Evolutionary conservation across 2,888 invertebrate genomes (phyloP).

Genomic region (Synanthedon myopaeformis): DNA sequence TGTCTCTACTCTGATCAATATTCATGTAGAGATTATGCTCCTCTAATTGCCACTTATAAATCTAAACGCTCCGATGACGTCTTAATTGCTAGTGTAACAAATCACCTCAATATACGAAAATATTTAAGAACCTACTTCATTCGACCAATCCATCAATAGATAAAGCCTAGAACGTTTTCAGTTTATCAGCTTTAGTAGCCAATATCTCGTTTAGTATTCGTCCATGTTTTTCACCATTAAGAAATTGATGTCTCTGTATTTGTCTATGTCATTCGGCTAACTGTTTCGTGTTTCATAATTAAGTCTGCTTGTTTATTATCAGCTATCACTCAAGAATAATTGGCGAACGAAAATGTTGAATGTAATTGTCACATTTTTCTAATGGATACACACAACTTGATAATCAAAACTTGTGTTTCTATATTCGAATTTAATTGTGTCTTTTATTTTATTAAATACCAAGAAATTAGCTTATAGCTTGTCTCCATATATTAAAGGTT

Average conservation of each 20-base stretch:
- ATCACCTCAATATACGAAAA: conserved; percentile 39
- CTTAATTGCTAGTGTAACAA: conserved; percentile 58
- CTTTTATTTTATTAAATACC: no score
- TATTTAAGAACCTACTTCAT: conserved; percentile 24
- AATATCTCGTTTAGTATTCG: conserved; percentile 11
- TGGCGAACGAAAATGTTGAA: conserved; percentile 20
- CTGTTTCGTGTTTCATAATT: conserved; percentile 36
- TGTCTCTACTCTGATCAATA: conserved; percentile 50
- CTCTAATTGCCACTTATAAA: conserved; percentile 62
- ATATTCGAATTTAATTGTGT: no score
- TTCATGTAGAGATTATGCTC: conserved; percentile 54
- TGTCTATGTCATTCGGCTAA: conserved; percentile 33
- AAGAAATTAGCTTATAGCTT: no score
- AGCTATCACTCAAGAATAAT: conserved; percentile 29
- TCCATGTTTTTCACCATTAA: conserved; percentile 21
- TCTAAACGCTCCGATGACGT: conserved; percentile 56
- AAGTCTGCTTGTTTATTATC: conserved; percentile 31
- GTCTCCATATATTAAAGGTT: no score
- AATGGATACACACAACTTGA: not conserved
- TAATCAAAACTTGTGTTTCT: no score
- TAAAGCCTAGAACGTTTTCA: conserved; percentile 2
- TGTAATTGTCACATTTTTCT: conserved; percentile 20
- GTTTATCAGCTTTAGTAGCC: conserved; percentile 1
- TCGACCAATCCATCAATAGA: conserved; percentile 12
- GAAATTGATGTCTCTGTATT: conserved; percentile 38